Conservation (phyloP, 2,113 vertebrate species). For the Panthera tigris region DNA sequence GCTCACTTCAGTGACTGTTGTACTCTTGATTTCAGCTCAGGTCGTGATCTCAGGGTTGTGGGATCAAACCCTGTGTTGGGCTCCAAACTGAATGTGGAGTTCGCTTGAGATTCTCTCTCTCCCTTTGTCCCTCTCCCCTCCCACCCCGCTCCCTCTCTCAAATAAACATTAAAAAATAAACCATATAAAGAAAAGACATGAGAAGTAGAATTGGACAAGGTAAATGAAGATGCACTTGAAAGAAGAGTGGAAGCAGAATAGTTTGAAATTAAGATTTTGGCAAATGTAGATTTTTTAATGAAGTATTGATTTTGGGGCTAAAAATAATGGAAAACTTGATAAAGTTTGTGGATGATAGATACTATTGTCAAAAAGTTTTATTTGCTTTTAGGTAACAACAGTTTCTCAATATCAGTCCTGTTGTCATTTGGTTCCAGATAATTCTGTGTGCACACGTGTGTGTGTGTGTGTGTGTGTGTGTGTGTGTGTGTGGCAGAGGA, state of each 20-base stretch:
- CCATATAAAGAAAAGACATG: background rate
- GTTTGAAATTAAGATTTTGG: background rate
- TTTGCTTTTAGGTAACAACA: background rate
- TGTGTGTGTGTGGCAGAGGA: background rate
- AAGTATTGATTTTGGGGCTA: background rate
- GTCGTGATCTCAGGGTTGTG: too few species aligned
- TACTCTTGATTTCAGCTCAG: too few species aligned
- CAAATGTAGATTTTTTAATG: background rate
- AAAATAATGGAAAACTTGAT: background rate
- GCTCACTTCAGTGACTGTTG: too few species aligned
- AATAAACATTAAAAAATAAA: background rate
- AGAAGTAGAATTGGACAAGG: background rate
- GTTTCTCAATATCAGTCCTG: background rate
- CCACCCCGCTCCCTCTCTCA: too few species aligned
- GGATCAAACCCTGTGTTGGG: too few species aligned
- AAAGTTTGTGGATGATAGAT: background rate
- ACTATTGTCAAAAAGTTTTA: background rate
- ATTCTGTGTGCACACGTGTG: background rate
- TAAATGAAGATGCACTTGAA: background rate
- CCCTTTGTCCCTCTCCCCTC: too few species aligned
- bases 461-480: background rate
- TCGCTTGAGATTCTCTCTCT: too few species aligned
- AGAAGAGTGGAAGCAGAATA: background rate
- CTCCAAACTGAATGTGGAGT: too few species aligned
- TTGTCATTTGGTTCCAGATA: background rate